Conservation (phyloP, 2,113 vertebrate genomes). For the Phalacrocorax brasilianus region DNA sequence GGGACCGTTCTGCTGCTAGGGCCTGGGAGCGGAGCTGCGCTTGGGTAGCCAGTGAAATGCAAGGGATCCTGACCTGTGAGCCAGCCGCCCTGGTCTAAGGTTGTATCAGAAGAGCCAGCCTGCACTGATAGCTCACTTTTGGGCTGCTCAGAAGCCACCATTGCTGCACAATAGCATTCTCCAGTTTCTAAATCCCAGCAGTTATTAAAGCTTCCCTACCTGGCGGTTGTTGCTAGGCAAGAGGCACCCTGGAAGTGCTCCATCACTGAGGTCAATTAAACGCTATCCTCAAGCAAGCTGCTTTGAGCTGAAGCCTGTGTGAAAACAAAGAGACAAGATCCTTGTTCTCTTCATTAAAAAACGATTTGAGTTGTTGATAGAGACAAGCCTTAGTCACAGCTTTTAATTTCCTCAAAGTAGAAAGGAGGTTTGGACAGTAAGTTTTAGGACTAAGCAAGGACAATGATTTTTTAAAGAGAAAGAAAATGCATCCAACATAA, state of each 20-base stretch:
- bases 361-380: not conserved
- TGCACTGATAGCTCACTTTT: not conserved
- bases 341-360: conserved; percentile 23
- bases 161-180: not conserved
- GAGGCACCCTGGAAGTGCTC: not conserved
- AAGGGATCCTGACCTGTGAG: fast-evolving
- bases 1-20: not conserved
- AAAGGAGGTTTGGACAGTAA: not conserved
- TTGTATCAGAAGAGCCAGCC: not conserved
- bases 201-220: not conserved
- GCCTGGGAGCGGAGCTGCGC: not conserved
- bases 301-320: conserved; percentile 14
- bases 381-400: not conserved
- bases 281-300: conserved; percentile 31
- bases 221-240: not conserved
- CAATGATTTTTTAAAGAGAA: not conserved
- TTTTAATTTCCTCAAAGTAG: conserved; percentile 11
- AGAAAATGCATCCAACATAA: not conserved
- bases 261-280: conserved; percentile 41
- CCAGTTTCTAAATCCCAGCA: not conserved
- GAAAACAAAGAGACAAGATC: not conserved
- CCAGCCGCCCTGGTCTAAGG: not conserved
- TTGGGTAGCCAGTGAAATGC: not conserved
- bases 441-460: not conserved
- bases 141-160: not conserved